These are phyloP conservation scores for Abrostola triplasia DNA, from an alignment of 2,888 invertebrate genomes.

Conservation along the genomic window DNA sequence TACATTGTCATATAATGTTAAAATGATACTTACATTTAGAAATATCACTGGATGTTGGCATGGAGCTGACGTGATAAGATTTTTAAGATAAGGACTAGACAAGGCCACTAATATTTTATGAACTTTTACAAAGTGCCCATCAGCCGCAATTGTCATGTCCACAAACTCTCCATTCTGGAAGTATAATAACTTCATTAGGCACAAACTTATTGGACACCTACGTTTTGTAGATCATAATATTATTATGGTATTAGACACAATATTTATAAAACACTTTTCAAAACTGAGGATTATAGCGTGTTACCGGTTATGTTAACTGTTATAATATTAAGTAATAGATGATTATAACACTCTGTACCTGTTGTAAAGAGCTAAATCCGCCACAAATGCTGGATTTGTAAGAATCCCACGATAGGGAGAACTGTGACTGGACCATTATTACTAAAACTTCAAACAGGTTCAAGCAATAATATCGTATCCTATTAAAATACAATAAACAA, in stretches of 20 bases:
- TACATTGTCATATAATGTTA: neutral
- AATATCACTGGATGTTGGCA: conserved; percentile 84
- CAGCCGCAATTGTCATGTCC: conserved; percentile 84
- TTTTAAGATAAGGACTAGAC: conserved; percentile 83
- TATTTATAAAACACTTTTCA: no score
- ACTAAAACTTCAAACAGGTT: neutral
- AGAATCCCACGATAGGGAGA: conserved; percentile 80
- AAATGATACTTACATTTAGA: conserved; percentile 77
- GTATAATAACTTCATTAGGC: conserved; percentile 7
- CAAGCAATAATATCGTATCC: neutral
- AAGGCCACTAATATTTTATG: conserved; percentile 80
- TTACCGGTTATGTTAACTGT: no score
- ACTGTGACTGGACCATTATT: conserved; percentile 77
- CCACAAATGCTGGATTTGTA: conserved; percentile 78
- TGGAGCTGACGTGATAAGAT: conserved; percentile 80
- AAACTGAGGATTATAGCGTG: no score
- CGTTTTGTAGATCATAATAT: no score
- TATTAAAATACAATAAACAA: neutral
- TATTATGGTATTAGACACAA: no score
- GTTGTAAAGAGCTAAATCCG: conserved; percentile 82
- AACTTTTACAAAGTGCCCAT: conserved; percentile 83
- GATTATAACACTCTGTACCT: conserved; percentile 64
- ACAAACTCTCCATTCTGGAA: conserved; percentile 85
- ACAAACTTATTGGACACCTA: no score
- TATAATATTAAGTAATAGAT: neutral